Base-by-base conservation (phyloP, 2,797 vertebrate species). In the Heterohyrax brucei region DNA sequence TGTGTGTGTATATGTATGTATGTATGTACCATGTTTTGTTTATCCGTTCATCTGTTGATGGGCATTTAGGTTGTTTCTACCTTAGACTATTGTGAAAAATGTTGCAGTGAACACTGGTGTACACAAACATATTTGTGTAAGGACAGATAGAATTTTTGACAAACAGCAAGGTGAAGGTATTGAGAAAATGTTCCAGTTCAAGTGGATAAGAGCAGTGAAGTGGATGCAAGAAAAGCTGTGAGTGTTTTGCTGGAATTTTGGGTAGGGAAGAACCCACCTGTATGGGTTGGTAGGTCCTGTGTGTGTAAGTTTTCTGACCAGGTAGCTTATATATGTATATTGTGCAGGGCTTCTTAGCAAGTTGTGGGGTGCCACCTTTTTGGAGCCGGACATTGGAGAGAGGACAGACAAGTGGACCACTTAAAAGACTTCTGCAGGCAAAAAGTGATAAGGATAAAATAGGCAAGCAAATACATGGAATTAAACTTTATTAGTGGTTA, bases 121-220 rank as follows among this genome's bases (percentile, higher is more conserved):
- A 22, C 59, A 61, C 21, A 61, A 21, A 61, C 22, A 5, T 61
- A 21, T 61, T 61, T 61, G 59, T 61, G 18, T 61, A 21, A 87
- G 76, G 77, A 75, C 59, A 77, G 66, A 16, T 56, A n/a, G 53
- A 53, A 30, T 64, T 95, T 95, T 33, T 90, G 88, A 89, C 19
- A 78, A 86, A 78, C 72, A 77, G 10, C n/a, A 39, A 70, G 85
- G 53, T 28, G 39, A 95, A 79, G 66, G 73, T 22, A 10, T 83
- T 33, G 44, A 24, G 72, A 30, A 59, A n/a, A 5, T 19, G 48
- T 77, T 80, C 13, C 14, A 3, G 24, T 86, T 64, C 64, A 30
- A 86, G 76, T 89, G 33, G 93, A 12, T n/a, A 12, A 12, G 18
- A 77, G 30, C 39, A 30, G 28, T 18, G 53, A 59, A 72, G 10